A percentile compares a stretch with the other conserved stretches of the same genome.
Evolutionary conservation across 2,888 invertebrate genomes (phyloP).

Genomic region (Apoda limacodes): DNA sequence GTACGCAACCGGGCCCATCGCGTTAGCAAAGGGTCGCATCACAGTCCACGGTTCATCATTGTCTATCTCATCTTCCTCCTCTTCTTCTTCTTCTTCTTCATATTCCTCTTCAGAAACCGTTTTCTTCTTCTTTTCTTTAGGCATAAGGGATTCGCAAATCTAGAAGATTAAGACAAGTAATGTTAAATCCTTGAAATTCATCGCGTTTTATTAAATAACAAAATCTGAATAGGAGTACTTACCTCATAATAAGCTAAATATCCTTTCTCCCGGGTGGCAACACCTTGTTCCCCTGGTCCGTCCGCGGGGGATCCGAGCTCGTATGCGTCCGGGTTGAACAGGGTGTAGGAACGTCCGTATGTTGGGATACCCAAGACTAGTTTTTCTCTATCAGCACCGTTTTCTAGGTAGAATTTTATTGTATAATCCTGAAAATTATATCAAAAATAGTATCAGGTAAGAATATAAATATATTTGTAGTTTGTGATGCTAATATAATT

Average conservation of each 20-base stretch:
- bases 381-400: constrained; percentile 84
- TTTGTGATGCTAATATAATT: no score
- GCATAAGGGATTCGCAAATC: constrained; percentile 85
- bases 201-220: no score
- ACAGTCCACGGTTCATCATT: constrained; percentile 76
- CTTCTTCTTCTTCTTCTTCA: constrained; percentile 38
- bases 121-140: constrained; percentile 35
- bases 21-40: constrained; percentile 81
- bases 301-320: constrained; percentile 91
- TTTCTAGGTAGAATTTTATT: constrained; percentile 82
- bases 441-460: no score
- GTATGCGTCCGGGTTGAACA: constrained; percentile 86
- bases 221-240: no score
- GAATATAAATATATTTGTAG: no score
- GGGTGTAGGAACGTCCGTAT: constrained; percentile 90
- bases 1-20: constrained; percentile 92
- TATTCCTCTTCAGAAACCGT: constrained; percentile 29
- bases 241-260: constrained; percentile 95
- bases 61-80: constrained; percentile 71
- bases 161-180: no score
- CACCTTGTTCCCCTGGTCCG: constrained; percentile 91
- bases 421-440: constrained; percentile 87
- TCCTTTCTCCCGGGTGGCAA: constrained; percentile 92
- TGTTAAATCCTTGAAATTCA: no score
- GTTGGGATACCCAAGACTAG: constrained; percentile 89